These are phyloP conservation scores for Gorsachius magnificus DNA, from an alignment of 2,797 vertebrate species.

Conservation along the genomic window DNA sequence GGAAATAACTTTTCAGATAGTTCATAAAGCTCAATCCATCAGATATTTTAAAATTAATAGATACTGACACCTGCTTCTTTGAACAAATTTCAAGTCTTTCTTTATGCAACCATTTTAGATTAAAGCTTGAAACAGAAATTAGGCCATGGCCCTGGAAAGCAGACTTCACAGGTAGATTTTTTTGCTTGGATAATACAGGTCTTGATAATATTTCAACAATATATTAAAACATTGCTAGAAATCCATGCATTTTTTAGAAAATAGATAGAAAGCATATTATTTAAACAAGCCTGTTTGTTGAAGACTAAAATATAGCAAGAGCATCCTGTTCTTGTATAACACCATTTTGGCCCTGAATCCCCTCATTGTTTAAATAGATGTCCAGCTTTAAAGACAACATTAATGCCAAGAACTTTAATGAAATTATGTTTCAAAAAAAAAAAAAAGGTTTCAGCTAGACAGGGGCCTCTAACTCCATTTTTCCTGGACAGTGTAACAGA, in stretches of 20 bases:
- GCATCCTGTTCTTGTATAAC: not conserved
- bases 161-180: not conserved
- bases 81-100: not conserved
- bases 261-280: not conserved
- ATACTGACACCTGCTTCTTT: not conserved
- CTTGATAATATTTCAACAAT: not conserved
- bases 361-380: not conserved
- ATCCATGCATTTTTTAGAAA: not conserved
- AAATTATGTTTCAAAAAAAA: not conserved
- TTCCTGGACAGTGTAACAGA: not conserved
- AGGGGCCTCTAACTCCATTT: not conserved
- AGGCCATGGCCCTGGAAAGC: not conserved
- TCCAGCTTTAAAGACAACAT: not conserved
- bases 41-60: not conserved
- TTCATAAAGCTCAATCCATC: not conserved
- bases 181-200: not conserved
- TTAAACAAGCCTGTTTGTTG: not conserved
- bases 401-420: not conserved
- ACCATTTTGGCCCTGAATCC: not conserved
- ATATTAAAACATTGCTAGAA: not conserved
- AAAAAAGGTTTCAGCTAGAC: not conserved
- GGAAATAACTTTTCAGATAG: not conserved
- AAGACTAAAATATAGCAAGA: not conserved
- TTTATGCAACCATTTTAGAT: not conserved
- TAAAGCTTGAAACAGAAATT: not conserved